A percentile compares a stretch with the other conserved stretches of the same genome.
phyloP scores from a whole-genome alignment of 2,113 vertebrate species.

The Oncorhynchus tshawytscha region DNA sequence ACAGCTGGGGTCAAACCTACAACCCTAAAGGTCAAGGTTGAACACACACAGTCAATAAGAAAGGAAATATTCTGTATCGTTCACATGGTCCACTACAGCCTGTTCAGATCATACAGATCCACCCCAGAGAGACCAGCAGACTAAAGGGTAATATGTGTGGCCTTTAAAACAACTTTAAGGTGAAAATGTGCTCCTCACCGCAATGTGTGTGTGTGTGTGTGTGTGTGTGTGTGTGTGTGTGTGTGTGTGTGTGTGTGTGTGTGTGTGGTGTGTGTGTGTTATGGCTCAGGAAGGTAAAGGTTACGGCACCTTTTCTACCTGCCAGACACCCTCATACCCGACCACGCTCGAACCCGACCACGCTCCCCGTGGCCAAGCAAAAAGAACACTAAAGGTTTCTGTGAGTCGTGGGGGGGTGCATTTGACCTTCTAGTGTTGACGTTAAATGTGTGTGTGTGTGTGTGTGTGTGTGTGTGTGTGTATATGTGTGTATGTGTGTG shows the following conservation, averaged over 20 bases:
- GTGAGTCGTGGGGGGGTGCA: slow-evolving; percentile 31
- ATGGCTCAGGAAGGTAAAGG: slow-evolving; percentile 69
- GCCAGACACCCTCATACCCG: slow-evolving; percentile 59
- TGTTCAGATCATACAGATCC: neutral
- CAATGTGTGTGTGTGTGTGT: no score
- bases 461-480: neutral
- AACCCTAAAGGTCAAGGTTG: neutral
- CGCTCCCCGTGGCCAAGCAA: slow-evolving; percentile 56
- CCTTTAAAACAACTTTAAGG: slow-evolving; percentile 74
- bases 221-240: no score
- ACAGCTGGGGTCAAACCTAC: neutral
- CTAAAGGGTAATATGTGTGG: slow-evolving; percentile 72
- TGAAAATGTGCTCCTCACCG: slow-evolving; percentile 50
- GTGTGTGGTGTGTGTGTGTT: no score
- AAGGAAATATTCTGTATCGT: no score
- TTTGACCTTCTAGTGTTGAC: slow-evolving; percentile 70
- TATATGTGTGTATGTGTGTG: no score
- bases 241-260: no score
- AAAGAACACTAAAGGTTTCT: slow-evolving; percentile 51
- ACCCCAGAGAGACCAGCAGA: slow-evolving; percentile 44
- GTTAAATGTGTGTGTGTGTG: slow-evolving; percentile 26
- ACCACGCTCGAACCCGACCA: slow-evolving; percentile 33
- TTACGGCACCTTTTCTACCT: slow-evolving; percentile 59
- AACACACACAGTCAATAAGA: neutral
- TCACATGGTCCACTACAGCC: no score